phyloP scores from a whole-genome alignment of 2,888 invertebrate species.

The Anthrax anthrax region DNA sequence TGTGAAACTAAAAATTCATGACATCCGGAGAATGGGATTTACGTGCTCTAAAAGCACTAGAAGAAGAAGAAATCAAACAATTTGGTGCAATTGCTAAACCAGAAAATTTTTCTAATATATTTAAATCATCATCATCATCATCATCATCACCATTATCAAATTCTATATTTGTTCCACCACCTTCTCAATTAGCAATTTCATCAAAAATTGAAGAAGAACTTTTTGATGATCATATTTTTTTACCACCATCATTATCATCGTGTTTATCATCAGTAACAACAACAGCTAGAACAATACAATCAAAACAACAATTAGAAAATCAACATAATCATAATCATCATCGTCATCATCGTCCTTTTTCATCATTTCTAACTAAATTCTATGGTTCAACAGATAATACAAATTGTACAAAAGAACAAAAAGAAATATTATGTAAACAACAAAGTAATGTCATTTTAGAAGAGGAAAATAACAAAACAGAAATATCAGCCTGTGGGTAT shows the following conservation, averaged over 20 bases:
- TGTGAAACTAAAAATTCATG: conserved; percentile 19
- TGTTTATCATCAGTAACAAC: conserved; percentile 3
- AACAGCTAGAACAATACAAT: conserved; percentile 9
- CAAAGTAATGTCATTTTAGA: conserved; percentile 6
- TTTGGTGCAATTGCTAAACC: conserved; percentile 29
- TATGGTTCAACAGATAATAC: too few species aligned
- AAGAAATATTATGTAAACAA: too few species aligned
- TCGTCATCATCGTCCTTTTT: conserved; percentile 5
- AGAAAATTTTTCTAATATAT: conserved; percentile 20
- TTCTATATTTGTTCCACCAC: conserved; percentile 16
- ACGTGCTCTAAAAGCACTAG: conserved; percentile 33
- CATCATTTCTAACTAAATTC: too few species aligned
- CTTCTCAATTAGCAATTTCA: conserved; percentile 9
- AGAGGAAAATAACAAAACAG: too few species aligned
- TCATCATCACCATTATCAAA: conserved; percentile 7
- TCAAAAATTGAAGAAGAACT: conserved; percentile 10
- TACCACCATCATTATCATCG: conserved; percentile 5
- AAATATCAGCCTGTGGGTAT: not conserved
- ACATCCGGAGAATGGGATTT: conserved; percentile 35
- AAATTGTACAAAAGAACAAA: too few species aligned
- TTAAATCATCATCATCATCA: conserved; percentile 19
- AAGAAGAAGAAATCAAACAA: conserved; percentile 32
- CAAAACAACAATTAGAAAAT: conserved; percentile 10
- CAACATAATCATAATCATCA: too few species aligned
- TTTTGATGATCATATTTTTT: conserved; percentile 1